A percentile compares a stretch with the other conserved stretches of the same genome.
Conservation (phyloP, 2,888 invertebrate genomes). For the Dendrolimus houi region DNA sequence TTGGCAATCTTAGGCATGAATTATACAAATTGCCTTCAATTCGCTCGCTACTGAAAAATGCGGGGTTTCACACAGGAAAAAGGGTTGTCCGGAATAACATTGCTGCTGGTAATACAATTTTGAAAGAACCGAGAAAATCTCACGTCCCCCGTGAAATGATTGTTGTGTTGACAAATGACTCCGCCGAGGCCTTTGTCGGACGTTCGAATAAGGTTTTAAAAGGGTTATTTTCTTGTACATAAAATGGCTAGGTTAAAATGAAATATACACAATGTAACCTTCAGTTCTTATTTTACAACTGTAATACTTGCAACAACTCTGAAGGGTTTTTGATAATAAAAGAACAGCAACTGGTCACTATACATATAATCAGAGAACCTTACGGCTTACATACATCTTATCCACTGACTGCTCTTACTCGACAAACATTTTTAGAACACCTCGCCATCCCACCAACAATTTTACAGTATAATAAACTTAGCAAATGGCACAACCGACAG, state of each 20-base stretch:
- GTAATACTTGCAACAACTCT: too few species aligned
- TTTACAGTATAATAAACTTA: too few species aligned
- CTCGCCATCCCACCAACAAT: too few species aligned
- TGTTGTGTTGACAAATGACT: constrained; percentile 46
- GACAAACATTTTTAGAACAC: too few species aligned
- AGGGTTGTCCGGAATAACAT: constrained; percentile 28
- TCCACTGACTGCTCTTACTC: too few species aligned
- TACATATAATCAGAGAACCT: too few species aligned
- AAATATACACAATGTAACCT: too few species aligned
- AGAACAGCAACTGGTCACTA: too few species aligned
- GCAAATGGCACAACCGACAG: too few species aligned
- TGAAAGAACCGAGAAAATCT: constrained; percentile 30
- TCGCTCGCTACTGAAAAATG: constrained; percentile 52
- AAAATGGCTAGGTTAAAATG: background rate
- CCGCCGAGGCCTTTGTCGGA: constrained; percentile 7
- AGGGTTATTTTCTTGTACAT: constrained; percentile 6
- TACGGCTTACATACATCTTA: too few species aligned
- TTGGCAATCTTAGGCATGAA: constrained; percentile 14
- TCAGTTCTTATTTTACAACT: too few species aligned
- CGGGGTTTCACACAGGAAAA: constrained; percentile 38
- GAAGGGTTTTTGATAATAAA: too few species aligned
- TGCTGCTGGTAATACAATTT: constrained; percentile 40
- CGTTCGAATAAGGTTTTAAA: constrained; percentile 9
- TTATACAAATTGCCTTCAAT: constrained; percentile 55
- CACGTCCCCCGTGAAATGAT: constrained; percentile 27